These are phyloP conservation scores for Grammatotria lemairii DNA, from an alignment of 2,113 vertebrate species.

Conservation along the genomic window DNA sequence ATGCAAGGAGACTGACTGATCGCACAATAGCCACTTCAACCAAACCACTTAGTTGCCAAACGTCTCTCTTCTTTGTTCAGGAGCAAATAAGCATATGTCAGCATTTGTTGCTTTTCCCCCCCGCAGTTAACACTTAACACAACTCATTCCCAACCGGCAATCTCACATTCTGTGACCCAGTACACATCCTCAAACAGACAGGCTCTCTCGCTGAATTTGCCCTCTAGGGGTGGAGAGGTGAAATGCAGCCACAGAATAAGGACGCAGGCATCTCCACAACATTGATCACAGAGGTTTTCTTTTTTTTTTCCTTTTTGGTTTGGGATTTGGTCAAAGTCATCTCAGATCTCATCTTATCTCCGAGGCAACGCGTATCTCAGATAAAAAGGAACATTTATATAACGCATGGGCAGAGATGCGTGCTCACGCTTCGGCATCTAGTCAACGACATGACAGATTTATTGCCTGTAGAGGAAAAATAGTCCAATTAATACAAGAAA, in stretches of 20 bases:
- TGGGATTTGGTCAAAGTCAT: background rate
- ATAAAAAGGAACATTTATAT: slow-evolving; percentile 19
- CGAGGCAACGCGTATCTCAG: background rate
- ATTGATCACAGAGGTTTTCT: background rate
- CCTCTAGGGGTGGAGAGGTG: slow-evolving; percentile 23
- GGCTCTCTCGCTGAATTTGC: background rate
- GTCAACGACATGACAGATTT: slow-evolving; percentile 1
- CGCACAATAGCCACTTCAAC: background rate
- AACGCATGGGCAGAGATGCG: slow-evolving; percentile 6
- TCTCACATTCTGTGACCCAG: background rate
- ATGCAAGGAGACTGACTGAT: background rate
- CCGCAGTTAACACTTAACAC: background rate
- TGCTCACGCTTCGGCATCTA: background rate
- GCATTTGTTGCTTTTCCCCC: background rate
- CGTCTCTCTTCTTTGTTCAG: background rate
- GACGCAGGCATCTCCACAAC: background rate
- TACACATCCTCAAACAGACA: background rate
- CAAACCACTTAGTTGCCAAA: background rate
- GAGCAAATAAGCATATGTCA: background rate
- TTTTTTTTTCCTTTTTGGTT: background rate
- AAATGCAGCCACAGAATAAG: background rate
- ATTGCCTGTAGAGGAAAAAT: no score
- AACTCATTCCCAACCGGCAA: background rate
- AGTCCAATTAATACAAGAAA: no score
- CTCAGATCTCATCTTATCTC: slow-evolving; percentile 29